Evolutionary conservation across 2,113 vertebrate species (phyloP).

Genomic region (Indri indri): DNA sequence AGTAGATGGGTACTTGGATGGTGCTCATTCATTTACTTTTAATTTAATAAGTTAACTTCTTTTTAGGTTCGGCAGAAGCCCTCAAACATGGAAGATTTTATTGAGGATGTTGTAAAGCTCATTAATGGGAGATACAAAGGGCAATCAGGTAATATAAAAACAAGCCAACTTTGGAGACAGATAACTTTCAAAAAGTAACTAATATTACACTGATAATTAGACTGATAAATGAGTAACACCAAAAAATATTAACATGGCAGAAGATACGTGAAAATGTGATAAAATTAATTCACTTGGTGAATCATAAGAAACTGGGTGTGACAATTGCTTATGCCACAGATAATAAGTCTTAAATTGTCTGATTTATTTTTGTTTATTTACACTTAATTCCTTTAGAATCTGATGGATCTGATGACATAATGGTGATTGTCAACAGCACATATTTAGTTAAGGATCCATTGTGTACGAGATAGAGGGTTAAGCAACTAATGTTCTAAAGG

Average conservation of each 20-base stretch:
- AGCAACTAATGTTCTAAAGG: neutral
- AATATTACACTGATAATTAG: too few relatives aligned
- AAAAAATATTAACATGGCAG: neutral
- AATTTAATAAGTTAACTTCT: neutral
- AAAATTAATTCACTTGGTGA: neutral
- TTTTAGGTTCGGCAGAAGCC: constrained; percentile 92
- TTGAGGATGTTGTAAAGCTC: constrained; percentile 89
- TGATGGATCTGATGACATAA: neutral
- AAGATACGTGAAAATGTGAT: neutral
- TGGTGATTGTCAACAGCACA: neutral
- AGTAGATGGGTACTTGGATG: neutral
- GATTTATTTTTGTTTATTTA: constrained; percentile 23
- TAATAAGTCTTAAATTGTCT: neutral
- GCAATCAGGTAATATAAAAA: constrained; percentile 89
- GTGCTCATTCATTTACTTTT: neutral
- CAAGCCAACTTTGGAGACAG: neutral
- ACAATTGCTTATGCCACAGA: neutral
- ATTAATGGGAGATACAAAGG: constrained; percentile 93
- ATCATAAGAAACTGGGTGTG: neutral
- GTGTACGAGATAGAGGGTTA: neutral
- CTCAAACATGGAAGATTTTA: constrained; percentile 85
- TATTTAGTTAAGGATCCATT: neutral
- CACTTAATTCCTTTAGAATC: neutral
- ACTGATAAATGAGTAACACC: neutral
- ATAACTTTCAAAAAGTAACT: neutral